phyloP scores from a whole-genome alignment of 1,140 invertebrate genomes.

The Steinernema khuongi region DNA sequence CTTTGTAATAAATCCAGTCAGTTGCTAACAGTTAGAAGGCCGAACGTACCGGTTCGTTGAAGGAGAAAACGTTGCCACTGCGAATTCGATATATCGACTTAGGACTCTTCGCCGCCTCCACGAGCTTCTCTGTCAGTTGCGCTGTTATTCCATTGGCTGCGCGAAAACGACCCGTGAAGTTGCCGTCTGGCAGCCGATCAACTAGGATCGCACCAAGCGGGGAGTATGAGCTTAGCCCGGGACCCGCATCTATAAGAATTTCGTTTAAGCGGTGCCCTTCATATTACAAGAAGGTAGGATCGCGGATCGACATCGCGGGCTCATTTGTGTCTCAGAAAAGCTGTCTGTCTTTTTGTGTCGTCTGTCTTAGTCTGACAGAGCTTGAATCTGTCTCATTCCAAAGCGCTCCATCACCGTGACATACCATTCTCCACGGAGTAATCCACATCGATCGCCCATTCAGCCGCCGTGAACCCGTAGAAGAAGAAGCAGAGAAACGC shows the following conservation, averaged over 20 bases:
- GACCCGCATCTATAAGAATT: neutral
- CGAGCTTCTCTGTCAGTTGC: neutral
- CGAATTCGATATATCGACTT: neutral
- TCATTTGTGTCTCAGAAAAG: too few relatives aligned
- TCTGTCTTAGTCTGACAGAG: too few relatives aligned
- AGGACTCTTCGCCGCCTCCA: neutral
- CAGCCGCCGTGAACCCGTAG: neutral
- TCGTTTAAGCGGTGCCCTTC: too few relatives aligned
- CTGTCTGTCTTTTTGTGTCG: too few relatives aligned
- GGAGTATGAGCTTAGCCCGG: neutral
- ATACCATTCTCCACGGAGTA: neutral
- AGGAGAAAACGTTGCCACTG: neutral
- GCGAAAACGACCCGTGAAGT: constrained; percentile 12
- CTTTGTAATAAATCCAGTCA: too few relatives aligned
- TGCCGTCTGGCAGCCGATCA: neutral
- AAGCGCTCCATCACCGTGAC: neutral
- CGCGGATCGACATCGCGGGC: too few relatives aligned
- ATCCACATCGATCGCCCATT: constrained; percentile 12
- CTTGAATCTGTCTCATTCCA: too few relatives aligned
- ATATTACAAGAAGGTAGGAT: too few relatives aligned
- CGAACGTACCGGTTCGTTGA: constrained; percentile 1
- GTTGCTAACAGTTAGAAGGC: too few relatives aligned
- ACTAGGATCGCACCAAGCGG: neutral
- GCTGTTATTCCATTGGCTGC: neutral
- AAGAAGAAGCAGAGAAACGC: neutral